Percentiles rank a stretch among this genome's conserved stretches.
These are phyloP conservation scores for Lepidostoma basale DNA, from an alignment of 1,140 invertebrate species.

Conservation along the genomic window DNA sequence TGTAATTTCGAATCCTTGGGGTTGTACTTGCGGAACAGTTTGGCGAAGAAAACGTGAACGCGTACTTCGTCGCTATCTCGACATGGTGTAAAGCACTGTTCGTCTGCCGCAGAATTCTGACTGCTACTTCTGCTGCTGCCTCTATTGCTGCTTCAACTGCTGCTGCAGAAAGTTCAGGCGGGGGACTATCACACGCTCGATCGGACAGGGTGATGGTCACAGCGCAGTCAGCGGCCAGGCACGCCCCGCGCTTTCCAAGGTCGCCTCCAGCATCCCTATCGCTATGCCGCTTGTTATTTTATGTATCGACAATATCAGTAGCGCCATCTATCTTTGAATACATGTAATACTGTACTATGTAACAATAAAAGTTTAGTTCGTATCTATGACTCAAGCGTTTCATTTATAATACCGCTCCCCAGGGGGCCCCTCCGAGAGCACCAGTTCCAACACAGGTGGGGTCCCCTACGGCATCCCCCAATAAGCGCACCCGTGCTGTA, in stretches of 20 bases:
- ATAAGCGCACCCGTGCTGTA: constrained; percentile 46
- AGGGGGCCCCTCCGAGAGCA: constrained; percentile 56
- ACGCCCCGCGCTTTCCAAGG: constrained; percentile 52
- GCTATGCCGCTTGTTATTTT: constrained; percentile 40
- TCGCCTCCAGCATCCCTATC: constrained; percentile 49
- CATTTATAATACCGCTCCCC: too few species aligned
- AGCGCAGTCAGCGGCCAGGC: constrained; percentile 53
- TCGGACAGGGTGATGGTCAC: constrained; percentile 58
- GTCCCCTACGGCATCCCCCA: constrained; percentile 63
- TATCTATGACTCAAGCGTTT: too few species aligned
- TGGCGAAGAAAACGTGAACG: constrained; percentile 94
- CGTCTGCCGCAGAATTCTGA: constrained; percentile 84
- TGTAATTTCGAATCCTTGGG: constrained; percentile 94
- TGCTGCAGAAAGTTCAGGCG: constrained; percentile 94
- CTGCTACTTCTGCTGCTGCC: constrained; percentile 94
- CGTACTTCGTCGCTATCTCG: constrained; percentile 92
- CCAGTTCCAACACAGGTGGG: constrained; percentile 64
- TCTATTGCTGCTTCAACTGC: constrained; percentile 96
- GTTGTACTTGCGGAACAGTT: constrained; percentile 94
- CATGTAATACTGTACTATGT: too few species aligned
- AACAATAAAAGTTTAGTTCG: too few species aligned
- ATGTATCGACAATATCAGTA: too few species aligned
- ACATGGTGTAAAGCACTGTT: constrained; percentile 93
- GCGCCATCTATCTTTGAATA: too few species aligned
- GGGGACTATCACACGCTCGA: constrained; percentile 90